A percentile compares a stretch with the other conserved stretches of the same genome.
Conservation (phyloP, 2,888 invertebrate species). For the Calephelis perditalis region DNA sequence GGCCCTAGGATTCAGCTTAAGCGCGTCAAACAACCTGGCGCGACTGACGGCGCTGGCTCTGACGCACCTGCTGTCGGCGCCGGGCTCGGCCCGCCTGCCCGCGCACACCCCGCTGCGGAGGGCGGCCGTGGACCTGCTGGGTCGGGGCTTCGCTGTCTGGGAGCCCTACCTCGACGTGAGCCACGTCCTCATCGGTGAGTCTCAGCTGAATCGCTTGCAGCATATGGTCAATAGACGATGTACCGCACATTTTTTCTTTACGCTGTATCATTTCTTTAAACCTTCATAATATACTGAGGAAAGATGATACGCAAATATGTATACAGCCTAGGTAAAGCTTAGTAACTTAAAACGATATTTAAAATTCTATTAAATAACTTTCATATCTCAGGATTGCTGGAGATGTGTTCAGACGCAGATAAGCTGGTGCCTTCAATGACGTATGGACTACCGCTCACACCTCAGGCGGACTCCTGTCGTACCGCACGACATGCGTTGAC, state of each 20-base stretch:
- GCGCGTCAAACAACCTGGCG: conserved; percentile 89
- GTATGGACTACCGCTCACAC: conserved; percentile 95
- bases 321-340: too few relatives aligned
- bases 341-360: too few relatives aligned
- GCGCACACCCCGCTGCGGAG: conserved; percentile 95
- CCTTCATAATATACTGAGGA: too few relatives aligned
- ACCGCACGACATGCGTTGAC: conserved; percentile 98
- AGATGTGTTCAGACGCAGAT: conserved; percentile 94
- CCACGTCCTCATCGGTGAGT: conserved; percentile 56
- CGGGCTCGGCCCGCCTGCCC: conserved; percentile 90
- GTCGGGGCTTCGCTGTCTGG: conserved; percentile 99
- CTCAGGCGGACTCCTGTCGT: conserved; percentile 97
- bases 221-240: too few relatives aligned
- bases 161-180: conserved; percentile 88
- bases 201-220: neutral
- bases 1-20: conserved; percentile 58
- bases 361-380: too few relatives aligned
- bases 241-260: too few relatives aligned
- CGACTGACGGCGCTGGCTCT: conserved; percentile 96
- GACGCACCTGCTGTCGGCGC: conserved; percentile 93
- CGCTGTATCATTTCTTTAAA: too few relatives aligned
- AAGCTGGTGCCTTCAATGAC: conserved; percentile 95
- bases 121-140: conserved; percentile 98
- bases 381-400: conserved; percentile 83
- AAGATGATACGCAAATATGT: too few relatives aligned